These are phyloP conservation scores for Acleris holmiana DNA, from an alignment of 2,888 invertebrate species.

Conservation along the genomic window DNA sequence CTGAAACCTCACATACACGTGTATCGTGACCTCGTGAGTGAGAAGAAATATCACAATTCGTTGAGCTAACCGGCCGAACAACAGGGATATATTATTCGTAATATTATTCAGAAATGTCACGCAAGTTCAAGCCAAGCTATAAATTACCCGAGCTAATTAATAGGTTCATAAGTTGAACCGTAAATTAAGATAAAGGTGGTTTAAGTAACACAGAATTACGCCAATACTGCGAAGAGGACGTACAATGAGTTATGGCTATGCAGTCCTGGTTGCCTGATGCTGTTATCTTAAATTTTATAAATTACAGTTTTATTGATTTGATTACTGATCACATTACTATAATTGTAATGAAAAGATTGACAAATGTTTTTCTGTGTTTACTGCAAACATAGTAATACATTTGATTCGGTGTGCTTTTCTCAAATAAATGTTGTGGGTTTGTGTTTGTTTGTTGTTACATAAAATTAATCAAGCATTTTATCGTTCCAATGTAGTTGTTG, in stretches of 20 bases:
- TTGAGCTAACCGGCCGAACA: slow-evolving; percentile 4
- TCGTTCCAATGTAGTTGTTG: too few relatives aligned
- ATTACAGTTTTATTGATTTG: background rate
- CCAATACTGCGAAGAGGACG: slow-evolving; percentile 12
- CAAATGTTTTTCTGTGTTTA: background rate
- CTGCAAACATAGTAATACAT: too few relatives aligned
- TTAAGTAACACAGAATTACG: slow-evolving; percentile 26
- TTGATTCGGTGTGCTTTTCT: too few relatives aligned
- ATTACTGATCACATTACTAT: background rate
- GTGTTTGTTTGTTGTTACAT: too few relatives aligned
- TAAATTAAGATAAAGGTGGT: slow-evolving; percentile 44
- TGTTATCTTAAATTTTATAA: slow-evolving; percentile 10
- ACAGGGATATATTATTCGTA: slow-evolving; percentile 7
- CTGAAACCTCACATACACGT: slow-evolving; percentile 7
- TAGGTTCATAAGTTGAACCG: slow-evolving; percentile 44
- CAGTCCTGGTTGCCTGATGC: slow-evolving; percentile 1
- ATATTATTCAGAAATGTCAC: slow-evolving; percentile 28
- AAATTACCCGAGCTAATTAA: slow-evolving; percentile 49
- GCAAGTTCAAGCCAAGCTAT: slow-evolving; percentile 44
- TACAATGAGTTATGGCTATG: slow-evolving; percentile 9
- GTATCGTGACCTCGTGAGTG: slow-evolving; percentile 13
- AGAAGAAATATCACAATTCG: slow-evolving; percentile 4
- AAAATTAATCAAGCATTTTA: too few relatives aligned
- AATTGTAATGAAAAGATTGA: background rate
- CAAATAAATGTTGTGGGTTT: background rate